A percentile compares a stretch with the other conserved stretches of the same genome.
These are phyloP conservation scores for Champsocephalus esox DNA, from an alignment of 2,797 vertebrate genomes.

Conservation along the genomic window DNA sequence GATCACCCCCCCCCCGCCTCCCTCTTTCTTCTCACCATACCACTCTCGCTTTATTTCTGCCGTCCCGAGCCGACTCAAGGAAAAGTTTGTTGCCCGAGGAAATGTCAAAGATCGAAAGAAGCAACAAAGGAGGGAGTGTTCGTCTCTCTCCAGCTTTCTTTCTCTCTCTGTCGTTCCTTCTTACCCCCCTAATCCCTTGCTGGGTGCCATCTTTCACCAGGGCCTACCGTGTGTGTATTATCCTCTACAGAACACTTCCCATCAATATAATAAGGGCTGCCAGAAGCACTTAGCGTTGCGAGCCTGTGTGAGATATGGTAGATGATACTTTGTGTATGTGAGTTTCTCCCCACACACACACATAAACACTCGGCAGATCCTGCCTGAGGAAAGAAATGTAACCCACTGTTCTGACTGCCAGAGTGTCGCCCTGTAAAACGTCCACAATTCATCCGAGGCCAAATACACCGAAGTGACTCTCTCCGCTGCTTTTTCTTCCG, in stretches of 20 bases:
- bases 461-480: constrained; percentile 53
- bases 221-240: constrained; percentile 76
- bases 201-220: constrained; percentile 82
- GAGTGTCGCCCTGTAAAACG: constrained; percentile 46
- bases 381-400: constrained; percentile 55
- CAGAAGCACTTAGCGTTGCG: constrained; percentile 77
- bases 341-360: constrained; percentile 40
- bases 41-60: constrained; percentile 55
- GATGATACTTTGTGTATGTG: constrained; percentile 63
- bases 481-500: constrained; percentile 55
- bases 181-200: constrained; percentile 71
- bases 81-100: constrained; percentile 64
- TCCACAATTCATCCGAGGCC: constrained; percentile 50
- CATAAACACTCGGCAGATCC: constrained; percentile 23
- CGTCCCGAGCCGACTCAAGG: constrained; percentile 56
- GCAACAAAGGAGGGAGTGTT: constrained; percentile 74
- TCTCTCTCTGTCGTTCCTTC: constrained; percentile 61
- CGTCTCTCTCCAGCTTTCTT: constrained; percentile 49
- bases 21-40: constrained; percentile 49
- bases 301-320: constrained; percentile 62
- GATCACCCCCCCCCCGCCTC: constrained; percentile 50
- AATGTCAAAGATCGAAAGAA: constrained; percentile 52
- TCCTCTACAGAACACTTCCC: constrained; percentile 81
- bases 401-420: constrained; percentile 40
- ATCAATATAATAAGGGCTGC: constrained; percentile 80